Conservation (phyloP, 2,113 vertebrate species). For the Colaptes auratus region DNA sequence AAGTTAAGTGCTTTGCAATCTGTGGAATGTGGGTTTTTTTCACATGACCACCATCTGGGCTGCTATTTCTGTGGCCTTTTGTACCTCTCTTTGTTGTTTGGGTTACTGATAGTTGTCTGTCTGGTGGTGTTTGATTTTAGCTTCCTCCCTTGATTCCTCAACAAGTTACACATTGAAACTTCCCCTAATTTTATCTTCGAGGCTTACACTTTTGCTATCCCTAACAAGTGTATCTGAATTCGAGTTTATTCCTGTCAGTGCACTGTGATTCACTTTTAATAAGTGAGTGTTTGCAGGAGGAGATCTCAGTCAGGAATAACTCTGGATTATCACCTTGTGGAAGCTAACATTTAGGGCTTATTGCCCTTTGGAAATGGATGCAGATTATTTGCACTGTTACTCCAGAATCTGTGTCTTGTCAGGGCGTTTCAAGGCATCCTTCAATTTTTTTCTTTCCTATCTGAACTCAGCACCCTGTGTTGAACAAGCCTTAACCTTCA, state of each 20-base stretch:
- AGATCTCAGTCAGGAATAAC: conserved; percentile 28
- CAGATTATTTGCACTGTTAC: not conserved
- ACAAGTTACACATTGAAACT: conserved; percentile 25
- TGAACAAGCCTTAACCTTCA: not conserved
- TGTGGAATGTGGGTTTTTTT: conserved; percentile 59
- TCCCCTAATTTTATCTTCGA: conserved; percentile 40
- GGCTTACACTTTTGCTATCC: conserved; percentile 15
- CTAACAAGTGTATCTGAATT: conserved; percentile 22
- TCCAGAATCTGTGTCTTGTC: not conserved
- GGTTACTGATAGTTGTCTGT: conserved; percentile 54
- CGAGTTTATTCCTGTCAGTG: conserved; percentile 33
- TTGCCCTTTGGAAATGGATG: conserved; percentile 30
- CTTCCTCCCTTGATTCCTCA: conserved; percentile 24
- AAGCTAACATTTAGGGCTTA: not conserved
- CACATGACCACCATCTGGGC: conserved; percentile 67
- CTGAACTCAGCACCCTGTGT: not conserved
- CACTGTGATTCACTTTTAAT: not conserved
- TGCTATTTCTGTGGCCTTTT: conserved; percentile 59
- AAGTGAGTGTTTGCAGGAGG: conserved; percentile 35
- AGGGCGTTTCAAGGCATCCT: not conserved
- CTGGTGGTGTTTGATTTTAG: conserved; percentile 56
- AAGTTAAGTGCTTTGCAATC: conserved; percentile 58
- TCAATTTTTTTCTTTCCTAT: not conserved
- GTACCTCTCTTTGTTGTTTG: conserved; percentile 57
- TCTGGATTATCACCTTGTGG: not conserved